phyloP scores from a whole-genome alignment of 2,797 vertebrate genomes.

The Trematomus bernacchii region DNA sequence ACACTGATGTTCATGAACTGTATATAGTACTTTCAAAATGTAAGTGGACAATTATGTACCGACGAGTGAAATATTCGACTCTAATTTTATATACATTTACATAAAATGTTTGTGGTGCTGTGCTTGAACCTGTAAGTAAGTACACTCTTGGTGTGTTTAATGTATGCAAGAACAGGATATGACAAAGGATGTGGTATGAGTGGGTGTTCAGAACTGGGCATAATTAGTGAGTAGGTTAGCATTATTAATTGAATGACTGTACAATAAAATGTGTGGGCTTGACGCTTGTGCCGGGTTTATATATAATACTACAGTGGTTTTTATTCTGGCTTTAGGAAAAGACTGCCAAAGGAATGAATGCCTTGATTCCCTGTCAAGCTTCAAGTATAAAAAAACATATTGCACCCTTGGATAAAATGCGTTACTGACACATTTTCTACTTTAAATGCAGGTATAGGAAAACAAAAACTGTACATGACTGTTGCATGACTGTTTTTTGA shows the following conservation, averaged over 20 bases:
- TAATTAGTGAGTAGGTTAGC: neutral
- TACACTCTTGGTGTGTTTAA: neutral
- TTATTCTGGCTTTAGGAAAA: neutral
- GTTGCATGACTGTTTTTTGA: slow-evolving; percentile 50
- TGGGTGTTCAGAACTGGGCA: neutral
- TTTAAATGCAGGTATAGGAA: neutral
- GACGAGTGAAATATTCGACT: neutral
- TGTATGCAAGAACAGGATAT: neutral
- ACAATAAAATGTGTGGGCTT: neutral
- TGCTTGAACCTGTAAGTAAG: neutral
- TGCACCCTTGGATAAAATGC: neutral
- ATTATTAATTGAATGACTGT: neutral
- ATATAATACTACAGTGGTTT: neutral
- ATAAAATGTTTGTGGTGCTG: neutral
- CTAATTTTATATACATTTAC: neutral
- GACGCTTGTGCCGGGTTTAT: neutral
- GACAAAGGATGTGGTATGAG: neutral
- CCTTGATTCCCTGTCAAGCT: too few species aligned
- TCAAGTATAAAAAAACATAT: neutral
- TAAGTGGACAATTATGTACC: neutral
- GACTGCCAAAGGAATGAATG: neutral
- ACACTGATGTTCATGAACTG: neutral
- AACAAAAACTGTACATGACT: neutral
- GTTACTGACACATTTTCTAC: neutral
- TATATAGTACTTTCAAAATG: neutral